Percentiles rank a stretch among this genome's conserved stretches.
Conservation (phyloP, 2,113 vertebrate species). For the Sander vitreus region DNA sequence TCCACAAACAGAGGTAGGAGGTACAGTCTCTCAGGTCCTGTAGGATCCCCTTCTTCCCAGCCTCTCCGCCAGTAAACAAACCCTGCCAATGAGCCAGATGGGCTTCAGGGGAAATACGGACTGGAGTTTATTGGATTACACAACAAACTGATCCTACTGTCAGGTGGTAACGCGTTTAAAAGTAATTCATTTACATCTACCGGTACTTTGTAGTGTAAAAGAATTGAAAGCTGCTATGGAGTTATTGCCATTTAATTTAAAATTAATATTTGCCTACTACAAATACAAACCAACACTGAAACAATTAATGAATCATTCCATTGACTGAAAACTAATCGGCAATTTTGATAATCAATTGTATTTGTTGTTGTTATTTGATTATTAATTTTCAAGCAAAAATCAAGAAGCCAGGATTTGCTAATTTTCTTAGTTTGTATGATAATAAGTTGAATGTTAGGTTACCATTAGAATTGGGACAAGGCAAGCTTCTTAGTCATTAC, state of each 20-base stretch:
- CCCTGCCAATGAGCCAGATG: slow-evolving; percentile 87
- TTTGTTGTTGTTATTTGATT: too few relatives aligned
- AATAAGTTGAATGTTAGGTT: background rate
- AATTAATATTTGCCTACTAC: background rate
- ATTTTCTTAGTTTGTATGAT: background rate
- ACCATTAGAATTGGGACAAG: too few relatives aligned
- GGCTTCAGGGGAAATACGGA: slow-evolving; percentile 87
- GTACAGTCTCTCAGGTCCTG: slow-evolving; percentile 71
- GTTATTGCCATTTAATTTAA: background rate
- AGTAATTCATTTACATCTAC: slow-evolving; percentile 7
- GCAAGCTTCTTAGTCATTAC: background rate
- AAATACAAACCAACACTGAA: background rate
- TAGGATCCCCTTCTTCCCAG: slow-evolving; percentile 77
- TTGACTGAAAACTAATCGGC: background rate
- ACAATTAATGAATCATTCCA: background rate
- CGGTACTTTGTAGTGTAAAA: background rate
- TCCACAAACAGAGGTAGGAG: slow-evolving; percentile 74
- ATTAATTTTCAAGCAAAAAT: background rate
- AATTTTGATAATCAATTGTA: too few relatives aligned
- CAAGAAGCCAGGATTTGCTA: background rate
- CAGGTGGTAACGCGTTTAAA: slow-evolving; percentile 25
- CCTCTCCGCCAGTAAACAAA: slow-evolving; percentile 89
- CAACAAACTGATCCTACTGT: slow-evolving; percentile 47
- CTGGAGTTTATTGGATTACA: slow-evolving; percentile 83
- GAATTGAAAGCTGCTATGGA: background rate